Conservation (phyloP, 2,113 vertebrate genomes). For the Dicerorhinus sumatrensis region DNA sequence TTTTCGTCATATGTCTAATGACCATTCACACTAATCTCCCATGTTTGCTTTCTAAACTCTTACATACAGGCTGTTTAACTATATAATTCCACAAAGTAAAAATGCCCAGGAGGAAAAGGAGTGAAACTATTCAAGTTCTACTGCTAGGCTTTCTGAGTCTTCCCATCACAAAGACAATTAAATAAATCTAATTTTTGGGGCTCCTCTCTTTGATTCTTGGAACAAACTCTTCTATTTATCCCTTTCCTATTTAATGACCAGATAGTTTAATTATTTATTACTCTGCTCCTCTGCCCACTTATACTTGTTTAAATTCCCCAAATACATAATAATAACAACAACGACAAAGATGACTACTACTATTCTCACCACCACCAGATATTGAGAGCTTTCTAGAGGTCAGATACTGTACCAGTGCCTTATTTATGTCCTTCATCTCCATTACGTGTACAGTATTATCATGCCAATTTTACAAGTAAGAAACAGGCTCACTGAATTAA, state of each 20-base stretch:
- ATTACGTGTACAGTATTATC: neutral
- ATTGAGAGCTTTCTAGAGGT: neutral
- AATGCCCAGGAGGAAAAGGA: neutral
- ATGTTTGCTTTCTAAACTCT: slow-evolving; percentile 25
- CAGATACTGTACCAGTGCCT: neutral
- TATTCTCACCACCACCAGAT: neutral
- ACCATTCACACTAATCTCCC: neutral
- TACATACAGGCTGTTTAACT: neutral
- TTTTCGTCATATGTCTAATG: slow-evolving; percentile 20
- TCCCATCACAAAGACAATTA: neutral
- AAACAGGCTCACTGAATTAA: neutral
- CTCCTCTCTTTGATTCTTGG: neutral
- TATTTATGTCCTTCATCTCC: neutral
- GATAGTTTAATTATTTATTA: neutral
- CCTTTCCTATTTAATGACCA: neutral
- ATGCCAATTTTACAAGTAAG: neutral
- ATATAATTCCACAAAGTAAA: neutral
- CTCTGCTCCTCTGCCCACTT: neutral
- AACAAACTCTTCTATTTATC: neutral
- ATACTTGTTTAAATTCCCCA: neutral
- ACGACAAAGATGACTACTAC: neutral
- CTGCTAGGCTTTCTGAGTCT: neutral
- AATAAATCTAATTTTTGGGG: neutral
- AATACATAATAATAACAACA: neutral
- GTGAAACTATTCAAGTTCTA: neutral